Evolutionary conservation across 2,888 invertebrate genomes (phyloP), one percentile per base, ranked within the genome.

Genomic region (Vanessa cardui): DNA sequence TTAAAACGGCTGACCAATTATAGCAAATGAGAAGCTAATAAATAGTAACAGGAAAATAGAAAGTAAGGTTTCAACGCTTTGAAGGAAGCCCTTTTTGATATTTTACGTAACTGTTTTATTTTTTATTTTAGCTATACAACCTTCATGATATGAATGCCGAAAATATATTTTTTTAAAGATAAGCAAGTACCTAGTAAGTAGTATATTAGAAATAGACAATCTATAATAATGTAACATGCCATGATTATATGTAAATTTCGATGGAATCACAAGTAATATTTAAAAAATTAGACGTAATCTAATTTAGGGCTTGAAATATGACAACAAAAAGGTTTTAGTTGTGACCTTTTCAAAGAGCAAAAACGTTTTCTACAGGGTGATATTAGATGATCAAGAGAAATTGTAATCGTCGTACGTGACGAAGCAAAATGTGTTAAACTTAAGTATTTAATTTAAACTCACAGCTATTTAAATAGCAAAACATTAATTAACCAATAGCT

Each of bases 1-100:
- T 67, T 61, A 70, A 70, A 68, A 64, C 49, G 52, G 58, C 45
- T 20, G 47, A 59, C 61, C 70, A 70, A 68, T 70, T 70, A 70
- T 58, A 20, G 0, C 8, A 39, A 62, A 65, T 50, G 26, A 62
- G 33, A 59, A 46, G n/a, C 12, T 49, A 44, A 16, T 47, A 47
- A 54, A 59, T 47, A 54, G 61, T 18, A 56, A 39, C 47, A 39
- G 26, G 16, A 54, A 54, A 60, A 60, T 45, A 8, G 45, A 58
- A 58, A 45, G 58, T 45, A 16, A 20, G 18, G 15, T 39, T 39
- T 39, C 8, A 26, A n/a, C 39, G 33, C 33, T 39, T 21, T 18
- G 45, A 7, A 20, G 8, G 1, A 45, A 6, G 8, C 16, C 58
- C 21, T 45, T 58, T 16, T 39, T 12, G 26, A 26, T 26, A 26